Conservation (phyloP, 23 tunicate genomes). For the Corella eumyota region DNA sequence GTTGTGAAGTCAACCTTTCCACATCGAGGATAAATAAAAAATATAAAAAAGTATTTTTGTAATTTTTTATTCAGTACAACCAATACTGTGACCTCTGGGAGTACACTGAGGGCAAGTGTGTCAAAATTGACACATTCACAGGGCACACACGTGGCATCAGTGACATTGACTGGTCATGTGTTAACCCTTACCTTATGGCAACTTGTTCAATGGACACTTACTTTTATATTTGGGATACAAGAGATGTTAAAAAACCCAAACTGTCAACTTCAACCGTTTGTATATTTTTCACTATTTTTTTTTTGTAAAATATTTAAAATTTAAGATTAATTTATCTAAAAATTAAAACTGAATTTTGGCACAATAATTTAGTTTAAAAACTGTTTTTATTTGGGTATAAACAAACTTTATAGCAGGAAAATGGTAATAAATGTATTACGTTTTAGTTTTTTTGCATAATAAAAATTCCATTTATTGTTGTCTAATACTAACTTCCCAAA, state of each 20-base stretch:
- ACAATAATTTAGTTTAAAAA: too few species aligned
- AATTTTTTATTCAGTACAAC: constrained; percentile 59
- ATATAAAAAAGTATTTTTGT: too few species aligned
- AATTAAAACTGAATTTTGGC: too few species aligned
- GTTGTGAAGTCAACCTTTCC: too few species aligned
- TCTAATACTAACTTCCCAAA: too few species aligned
- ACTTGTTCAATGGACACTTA: constrained; percentile 80
- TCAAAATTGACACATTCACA: constrained; percentile 20
- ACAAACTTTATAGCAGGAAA: too few species aligned
- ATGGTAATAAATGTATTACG: too few species aligned
- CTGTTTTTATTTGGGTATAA: too few species aligned
- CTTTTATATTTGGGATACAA: constrained; percentile 75
- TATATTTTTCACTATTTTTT: constrained; percentile 15
- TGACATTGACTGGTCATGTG: constrained; percentile 78
- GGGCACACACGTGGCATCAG: constrained; percentile 84
- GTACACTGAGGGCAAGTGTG: constrained; percentile 23
- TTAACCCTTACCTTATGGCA: constrained; percentile 46
- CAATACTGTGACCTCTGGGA: constrained; percentile 73
- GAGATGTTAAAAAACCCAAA: constrained; percentile 67
- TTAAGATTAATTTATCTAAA: too few species aligned
- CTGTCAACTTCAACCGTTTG: constrained; percentile 60
- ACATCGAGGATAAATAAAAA: too few species aligned
- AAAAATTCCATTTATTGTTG: too few species aligned
- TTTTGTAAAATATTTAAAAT: background rate
- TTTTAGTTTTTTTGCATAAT: too few species aligned